Evolutionary conservation across 1,140 invertebrate genomes (phyloP), one percentile per base, ranked within the genome.

Genomic region (Octopus sinensis): DNA sequence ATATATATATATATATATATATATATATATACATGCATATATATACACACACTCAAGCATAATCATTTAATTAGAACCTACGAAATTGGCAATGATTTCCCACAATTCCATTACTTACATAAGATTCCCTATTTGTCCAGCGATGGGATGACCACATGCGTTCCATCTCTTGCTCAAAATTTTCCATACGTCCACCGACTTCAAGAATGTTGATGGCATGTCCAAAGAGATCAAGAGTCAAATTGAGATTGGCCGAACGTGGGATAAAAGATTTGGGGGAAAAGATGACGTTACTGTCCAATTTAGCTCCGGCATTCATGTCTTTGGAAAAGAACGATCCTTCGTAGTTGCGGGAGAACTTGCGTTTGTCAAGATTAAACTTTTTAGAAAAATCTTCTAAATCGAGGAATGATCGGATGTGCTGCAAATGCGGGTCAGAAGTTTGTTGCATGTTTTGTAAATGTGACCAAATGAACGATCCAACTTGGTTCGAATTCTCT

Each of bases 401-500:
- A 0, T 94, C 94, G 3, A 98, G 89, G 12, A 98, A 91, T 79
- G 94, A 94, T 88, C 96, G 95, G 54, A 97, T 93, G 87, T 95
- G 94, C 17, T 96, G 93, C 85, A 94, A 93, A 12, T 94, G 94
- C 0, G 96, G 96, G 5, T 96, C 93, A 0, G 95, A 94, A 0
- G 95, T 96, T 83, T 95, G 94, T 78, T 95, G 93, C 52, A 97
- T 88, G 90, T 97, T 98, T 82, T 93, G 94, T 62, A 98, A 91
- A 89, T 98, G 96, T 76, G 95, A 96, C 95, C 95, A 97, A 9
- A 98, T 95, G 89, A 96, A 98, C 10, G 96, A 96, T 6, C 96
- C 96, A 79, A 97, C 96, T 96, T 98, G 96, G 90, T 97, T 97
- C 3, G 97, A 93, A 87, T 95, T 92, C 89, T 98, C 96, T 54